A percentile compares a stretch with the other conserved stretches of the same genome.
Evolutionary conservation across 2,888 invertebrate species (phyloP).

Genomic region (Drosophila leonis): DNA sequence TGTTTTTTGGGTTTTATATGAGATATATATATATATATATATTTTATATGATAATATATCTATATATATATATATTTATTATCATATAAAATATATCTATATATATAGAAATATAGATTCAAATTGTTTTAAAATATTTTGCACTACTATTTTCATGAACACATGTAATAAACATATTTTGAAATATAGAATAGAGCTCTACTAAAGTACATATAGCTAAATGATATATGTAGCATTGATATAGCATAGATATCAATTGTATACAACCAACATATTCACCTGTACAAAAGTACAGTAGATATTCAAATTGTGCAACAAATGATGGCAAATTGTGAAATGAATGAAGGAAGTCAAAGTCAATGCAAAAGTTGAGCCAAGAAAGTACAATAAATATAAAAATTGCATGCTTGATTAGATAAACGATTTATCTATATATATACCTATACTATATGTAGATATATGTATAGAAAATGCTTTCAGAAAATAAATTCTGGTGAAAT

Average conservation of each 20-base stretch:
- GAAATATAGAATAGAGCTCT: too few species aligned
- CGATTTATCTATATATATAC: not conserved
- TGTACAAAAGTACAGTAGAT: not conserved
- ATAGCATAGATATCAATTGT: not conserved
- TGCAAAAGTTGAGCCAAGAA: not conserved
- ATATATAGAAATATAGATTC: too few species aligned
- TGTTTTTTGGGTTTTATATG: not conserved
- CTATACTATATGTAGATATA: too few species aligned
- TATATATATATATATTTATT: too few species aligned
- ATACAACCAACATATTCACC: too few species aligned
- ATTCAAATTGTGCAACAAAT: not conserved
- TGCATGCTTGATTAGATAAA: constrained; percentile 9
- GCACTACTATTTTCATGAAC: too few species aligned
- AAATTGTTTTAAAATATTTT: too few species aligned
- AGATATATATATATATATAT: not conserved
- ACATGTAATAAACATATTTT: too few species aligned
- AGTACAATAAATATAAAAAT: not conserved
- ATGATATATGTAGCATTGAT: too few species aligned
- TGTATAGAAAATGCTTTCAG: not conserved
- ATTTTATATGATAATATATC: too few species aligned
- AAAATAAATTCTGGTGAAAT: constrained; percentile 16
- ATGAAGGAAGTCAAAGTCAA: not conserved
- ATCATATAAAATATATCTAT: too few species aligned
- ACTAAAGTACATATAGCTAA: too few species aligned
- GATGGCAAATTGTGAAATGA: not conserved